Base-by-base conservation (phyloP, 2,797 vertebrate genomes). In the Sphenopsis melanotis region DNA sequence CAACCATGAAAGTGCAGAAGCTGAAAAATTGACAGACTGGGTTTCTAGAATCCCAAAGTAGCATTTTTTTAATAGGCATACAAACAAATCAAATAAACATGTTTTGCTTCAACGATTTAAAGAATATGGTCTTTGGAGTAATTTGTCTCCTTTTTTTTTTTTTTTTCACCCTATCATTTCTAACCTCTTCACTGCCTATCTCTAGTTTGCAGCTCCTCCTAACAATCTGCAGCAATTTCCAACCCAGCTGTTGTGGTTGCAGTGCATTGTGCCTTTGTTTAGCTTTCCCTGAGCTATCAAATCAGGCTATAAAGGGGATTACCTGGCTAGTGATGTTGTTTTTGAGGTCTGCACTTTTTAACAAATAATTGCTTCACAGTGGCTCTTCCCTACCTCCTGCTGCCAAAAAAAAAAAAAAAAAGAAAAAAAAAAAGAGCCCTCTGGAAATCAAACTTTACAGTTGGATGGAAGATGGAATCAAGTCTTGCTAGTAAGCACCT, bases 71-170 rank as follows among this genome's bases (percentile, higher is more conserved):
- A 98, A 98, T 97, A 97, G 97, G 97, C 97, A 97, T 97, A 97
- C 97, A 98, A 98, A 98, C 98, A 98, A 98, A 98, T 98, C 98
- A 97, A 98, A 98, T 98, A 98, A 98, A 98, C 98, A 98, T 97
- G 98, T 98, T 98, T 98, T 98, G 97, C 98, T 98, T 98, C 97
- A 97, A 95, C 78, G 90, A 97, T 96, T 98, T 98, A 98, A 98
- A 98, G 98, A 98, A 98, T 98, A 97, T 94, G 97, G 97, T 98
- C 96, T 98, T 98, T 96, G 97, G 97, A 97, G 97, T 98, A 95
- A 98, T 98, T 98, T 98, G 97, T 98, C 96, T 97, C 83, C 55
- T 23, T 19, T 34, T 42, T 49, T 93, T 95, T 53, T 36, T 46
- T 36, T 46, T 86, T 39, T 26, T 44, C 12, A 4, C 95, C 95